Evolutionary conservation across 2,113 vertebrate genomes (phyloP).

Genomic region (Furnarius figulus): DNA sequence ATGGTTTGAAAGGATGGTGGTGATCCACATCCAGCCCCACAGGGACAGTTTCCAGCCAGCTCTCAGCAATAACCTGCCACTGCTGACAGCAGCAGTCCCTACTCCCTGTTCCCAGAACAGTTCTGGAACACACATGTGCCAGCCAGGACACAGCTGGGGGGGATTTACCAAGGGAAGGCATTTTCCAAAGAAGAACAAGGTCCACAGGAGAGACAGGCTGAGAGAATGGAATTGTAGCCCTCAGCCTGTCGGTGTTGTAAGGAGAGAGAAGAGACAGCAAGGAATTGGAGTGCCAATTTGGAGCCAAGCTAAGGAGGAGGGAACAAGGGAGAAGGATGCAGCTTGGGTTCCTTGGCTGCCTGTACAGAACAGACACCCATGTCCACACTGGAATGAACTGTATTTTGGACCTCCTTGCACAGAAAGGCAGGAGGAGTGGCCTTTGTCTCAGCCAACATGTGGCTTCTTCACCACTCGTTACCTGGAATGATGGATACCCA

Average conservation of each 20-base stretch:
- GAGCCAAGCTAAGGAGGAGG: background rate
- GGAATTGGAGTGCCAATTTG: background rate
- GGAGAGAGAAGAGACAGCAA: background rate
- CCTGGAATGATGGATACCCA: background rate
- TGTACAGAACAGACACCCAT: background rate
- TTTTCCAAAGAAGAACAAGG: background rate
- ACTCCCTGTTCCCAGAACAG: background rate
- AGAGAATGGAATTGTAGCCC: background rate
- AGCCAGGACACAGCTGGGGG: background rate
- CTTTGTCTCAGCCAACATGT: background rate
- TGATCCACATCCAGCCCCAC: background rate
- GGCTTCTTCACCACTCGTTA: background rate
- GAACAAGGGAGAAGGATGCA: background rate
- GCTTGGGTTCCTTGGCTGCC: background rate
- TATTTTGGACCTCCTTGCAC: background rate
- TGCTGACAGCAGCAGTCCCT: background rate
- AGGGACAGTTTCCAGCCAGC: background rate
- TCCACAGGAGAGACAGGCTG: background rate
- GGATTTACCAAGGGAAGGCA: background rate
- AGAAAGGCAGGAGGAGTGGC: background rate
- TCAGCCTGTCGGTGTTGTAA: background rate
- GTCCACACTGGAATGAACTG: background rate
- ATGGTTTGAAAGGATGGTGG: background rate
- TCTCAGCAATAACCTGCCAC: background rate
- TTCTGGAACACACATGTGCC: background rate